These are phyloP conservation scores for Phalacrocorax aristotelis DNA, from an alignment of 2,113 vertebrate genomes.

Conservation along the genomic window DNA sequence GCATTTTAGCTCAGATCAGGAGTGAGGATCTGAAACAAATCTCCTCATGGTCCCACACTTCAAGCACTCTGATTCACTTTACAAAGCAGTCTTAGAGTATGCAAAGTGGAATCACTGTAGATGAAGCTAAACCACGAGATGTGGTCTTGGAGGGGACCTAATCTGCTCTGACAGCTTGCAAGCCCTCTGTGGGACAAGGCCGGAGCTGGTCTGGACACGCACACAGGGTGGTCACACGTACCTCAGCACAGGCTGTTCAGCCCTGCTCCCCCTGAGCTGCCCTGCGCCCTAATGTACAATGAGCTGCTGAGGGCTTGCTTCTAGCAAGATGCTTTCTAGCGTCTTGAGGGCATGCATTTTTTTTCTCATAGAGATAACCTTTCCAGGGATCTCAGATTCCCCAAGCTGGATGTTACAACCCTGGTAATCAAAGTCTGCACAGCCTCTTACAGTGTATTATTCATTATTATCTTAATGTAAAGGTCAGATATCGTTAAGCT, in stretches of 20 bases:
- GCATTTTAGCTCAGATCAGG: background rate
- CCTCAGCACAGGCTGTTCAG: background rate
- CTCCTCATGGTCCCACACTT: background rate
- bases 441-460: background rate
- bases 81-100: background rate
- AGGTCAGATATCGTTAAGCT: background rate
- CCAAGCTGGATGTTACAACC: background rate
- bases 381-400: background rate
- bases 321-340: background rate
- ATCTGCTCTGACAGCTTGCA: background rate
- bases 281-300: background rate
- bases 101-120: background rate
- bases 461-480: background rate
- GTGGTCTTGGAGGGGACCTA: background rate
- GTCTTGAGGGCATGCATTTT: background rate
- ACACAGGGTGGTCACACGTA: background rate
- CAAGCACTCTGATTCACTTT: rapidly evolving
- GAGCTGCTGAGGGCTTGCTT: background rate
- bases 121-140: background rate
- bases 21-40: background rate
- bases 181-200: background rate
- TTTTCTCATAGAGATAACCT: background rate
- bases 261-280: background rate
- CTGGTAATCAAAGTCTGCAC: background rate
- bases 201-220: background rate